phyloP scores from a whole-genome alignment of 2,888 invertebrate species.

The Melinaea marsaeus region DNA sequence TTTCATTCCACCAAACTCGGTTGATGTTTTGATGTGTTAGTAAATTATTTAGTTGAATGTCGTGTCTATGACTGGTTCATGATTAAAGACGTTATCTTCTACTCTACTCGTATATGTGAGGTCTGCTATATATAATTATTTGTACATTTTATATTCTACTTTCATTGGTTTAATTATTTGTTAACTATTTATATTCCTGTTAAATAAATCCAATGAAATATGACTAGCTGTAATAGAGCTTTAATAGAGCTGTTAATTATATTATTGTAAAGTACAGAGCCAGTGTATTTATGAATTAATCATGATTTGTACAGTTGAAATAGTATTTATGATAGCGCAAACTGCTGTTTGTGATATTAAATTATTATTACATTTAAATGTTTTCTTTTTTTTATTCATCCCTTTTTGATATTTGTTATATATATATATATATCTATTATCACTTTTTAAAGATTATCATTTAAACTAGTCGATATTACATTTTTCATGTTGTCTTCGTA shows the following conservation, averaged over 20 bases:
- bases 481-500: too few species aligned
- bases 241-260: slow-evolving; percentile 74
- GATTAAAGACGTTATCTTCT: slow-evolving; percentile 31
- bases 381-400: slow-evolving; percentile 38
- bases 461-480: too few species aligned
- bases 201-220: slow-evolving; percentile 69
- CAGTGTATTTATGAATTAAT: slow-evolving; percentile 76
- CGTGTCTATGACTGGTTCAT: slow-evolving; percentile 35
- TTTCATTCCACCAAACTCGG: slow-evolving; percentile 60
- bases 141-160: slow-evolving; percentile 55
- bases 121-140: slow-evolving; percentile 52
- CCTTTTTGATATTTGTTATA: not conserved
- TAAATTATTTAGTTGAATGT: slow-evolving; percentile 59
- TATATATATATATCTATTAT: not conserved
- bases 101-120: slow-evolving; percentile 34
- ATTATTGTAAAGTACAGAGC: slow-evolving; percentile 74
- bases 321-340: slow-evolving; percentile 72
- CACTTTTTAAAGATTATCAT: too few species aligned
- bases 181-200: slow-evolving; percentile 77
- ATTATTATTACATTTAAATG: slow-evolving; percentile 67
- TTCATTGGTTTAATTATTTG: slow-evolving; percentile 71
- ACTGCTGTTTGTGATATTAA: slow-evolving; percentile 73
- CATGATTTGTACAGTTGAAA: slow-evolving; percentile 77
- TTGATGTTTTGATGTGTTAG: slow-evolving; percentile 44
- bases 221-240: slow-evolving; percentile 50